Evolutionary conservation across 2,797 vertebrate species (phyloP).

Genomic region (Mionectes olivaceus): DNA sequence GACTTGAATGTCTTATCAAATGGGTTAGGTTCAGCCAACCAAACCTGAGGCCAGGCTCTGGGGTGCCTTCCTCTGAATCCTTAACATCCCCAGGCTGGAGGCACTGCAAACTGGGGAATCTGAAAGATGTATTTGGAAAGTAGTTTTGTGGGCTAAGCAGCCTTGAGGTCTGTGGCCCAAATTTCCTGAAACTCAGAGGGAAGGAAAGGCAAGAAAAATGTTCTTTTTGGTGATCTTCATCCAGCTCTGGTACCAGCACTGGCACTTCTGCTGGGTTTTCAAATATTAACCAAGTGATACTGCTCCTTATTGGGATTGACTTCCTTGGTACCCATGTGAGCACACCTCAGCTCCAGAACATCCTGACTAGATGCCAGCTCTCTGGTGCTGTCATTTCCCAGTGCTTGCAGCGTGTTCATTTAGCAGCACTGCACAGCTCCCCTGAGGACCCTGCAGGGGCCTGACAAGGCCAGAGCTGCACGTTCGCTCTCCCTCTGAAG

Average conservation of each 20-base stretch:
- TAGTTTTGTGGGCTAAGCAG: neutral
- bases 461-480: neutral
- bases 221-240: neutral
- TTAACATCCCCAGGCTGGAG: neutral
- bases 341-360: neutral
- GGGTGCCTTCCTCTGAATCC: neutral
- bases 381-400: neutral
- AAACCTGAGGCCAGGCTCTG: neutral
- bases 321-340: neutral
- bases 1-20: neutral
- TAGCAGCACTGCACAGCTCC: neutral
- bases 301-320: neutral
- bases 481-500: neutral
- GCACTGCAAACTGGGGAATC: neutral
- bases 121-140: neutral
- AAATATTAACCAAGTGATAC: neutral
- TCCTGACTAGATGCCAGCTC: neutral
- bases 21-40: accelerated
- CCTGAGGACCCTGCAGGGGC: neutral
- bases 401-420: neutral
- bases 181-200: neutral
- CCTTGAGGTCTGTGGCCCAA: neutral
- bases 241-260: neutral
- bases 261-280: neutral
- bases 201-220: neutral